Base-by-base conservation (phyloP, 1,140 invertebrate species). In the Drosophila aff. region DNA sequence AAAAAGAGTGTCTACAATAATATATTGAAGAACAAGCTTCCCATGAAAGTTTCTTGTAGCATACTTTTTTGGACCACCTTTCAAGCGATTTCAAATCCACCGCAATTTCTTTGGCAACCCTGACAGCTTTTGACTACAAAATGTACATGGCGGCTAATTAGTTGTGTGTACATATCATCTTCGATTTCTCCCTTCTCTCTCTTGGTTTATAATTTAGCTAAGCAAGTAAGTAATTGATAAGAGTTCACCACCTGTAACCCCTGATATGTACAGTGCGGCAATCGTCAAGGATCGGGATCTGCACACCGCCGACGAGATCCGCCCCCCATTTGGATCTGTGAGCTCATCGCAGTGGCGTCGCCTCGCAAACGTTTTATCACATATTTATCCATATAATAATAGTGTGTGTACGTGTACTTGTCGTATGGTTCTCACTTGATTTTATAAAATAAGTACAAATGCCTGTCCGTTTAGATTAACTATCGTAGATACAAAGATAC, bases 391-490 rank as follows among this genome's bases (percentile, higher is more conserved):
- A 87, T 86, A 81, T 71, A 82, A 73, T 82, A 69, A 67, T 74
- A 68, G 77, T 76, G 52, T 66, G 16, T 16, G 40, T n/a, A 11
- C 7, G 52, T 60, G 31, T 28, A 28, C 28, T 28, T 28, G 55
- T 55, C 40, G 59, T 81, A 46, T 58, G 58, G 65, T 78, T 82
- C 15, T 58, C 63, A 57, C 58, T 64, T 50, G 61, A 21, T 61
- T 57, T 83, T 82, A 85, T 82, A 87, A 87, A 85, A 79, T 82
- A 86, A 87, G 82, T 86, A 86, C 83, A 86, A 86, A 87, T 87
- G 77, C 38, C 40, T 31, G 21, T 52, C 28, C 21, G 33, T 23
- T 79, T 68, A 75, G 75, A 65, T 81, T 82, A 81, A 78, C 83
- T 84, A 81, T 63, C 57, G 47, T 89, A 86, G 74, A 69, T 77